Evolutionary conservation across 2,113 vertebrate genomes (phyloP).

Genomic region (Seriola quinqueradiata): DNA sequence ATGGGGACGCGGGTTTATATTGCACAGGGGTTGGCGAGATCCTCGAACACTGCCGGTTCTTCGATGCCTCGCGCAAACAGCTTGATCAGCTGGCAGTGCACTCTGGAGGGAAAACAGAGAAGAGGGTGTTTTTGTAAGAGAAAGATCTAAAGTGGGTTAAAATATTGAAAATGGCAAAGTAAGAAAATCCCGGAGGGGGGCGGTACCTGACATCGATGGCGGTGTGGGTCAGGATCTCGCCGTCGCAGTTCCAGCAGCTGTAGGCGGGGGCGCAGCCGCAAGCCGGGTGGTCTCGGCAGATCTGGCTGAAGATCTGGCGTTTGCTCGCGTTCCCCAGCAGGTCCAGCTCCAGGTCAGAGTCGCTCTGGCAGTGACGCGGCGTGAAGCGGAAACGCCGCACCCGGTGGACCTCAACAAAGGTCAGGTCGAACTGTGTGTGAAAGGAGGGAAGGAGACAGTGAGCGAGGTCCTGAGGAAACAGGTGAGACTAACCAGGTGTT

Average conservation of each 20-base stretch:
- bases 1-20: constrained; percentile 27
- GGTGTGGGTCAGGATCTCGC: constrained; percentile 89
- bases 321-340: constrained; percentile 68
- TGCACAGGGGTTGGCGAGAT: constrained; percentile 65
- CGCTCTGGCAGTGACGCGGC: constrained; percentile 83
- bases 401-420: constrained; percentile 93
- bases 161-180: not conserved
- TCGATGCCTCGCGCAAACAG: constrained; percentile 96
- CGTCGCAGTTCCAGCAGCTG: constrained; percentile 97
- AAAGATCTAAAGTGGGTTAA: not conserved
- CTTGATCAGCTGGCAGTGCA: constrained; percentile 93
- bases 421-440: constrained; percentile 89
- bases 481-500: too few relatives aligned
- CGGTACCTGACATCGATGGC: constrained; percentile 91
- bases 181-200: not conserved
- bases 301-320: constrained; percentile 84
- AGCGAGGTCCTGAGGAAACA: not conserved
- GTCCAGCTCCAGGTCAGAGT: constrained; percentile 86
- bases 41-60: constrained; percentile 80
- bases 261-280: constrained; percentile 84
- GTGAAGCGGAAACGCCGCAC: constrained; percentile 91
- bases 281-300: constrained; percentile 88
- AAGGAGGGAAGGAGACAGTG: not conserved
- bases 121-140: not conserved
- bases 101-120: constrained; percentile 82